Evolutionary conservation across 2,113 vertebrate species (phyloP), one percentile per base, ranked within the genome.

Genomic region (Datnioides undecimradiatus): DNA sequence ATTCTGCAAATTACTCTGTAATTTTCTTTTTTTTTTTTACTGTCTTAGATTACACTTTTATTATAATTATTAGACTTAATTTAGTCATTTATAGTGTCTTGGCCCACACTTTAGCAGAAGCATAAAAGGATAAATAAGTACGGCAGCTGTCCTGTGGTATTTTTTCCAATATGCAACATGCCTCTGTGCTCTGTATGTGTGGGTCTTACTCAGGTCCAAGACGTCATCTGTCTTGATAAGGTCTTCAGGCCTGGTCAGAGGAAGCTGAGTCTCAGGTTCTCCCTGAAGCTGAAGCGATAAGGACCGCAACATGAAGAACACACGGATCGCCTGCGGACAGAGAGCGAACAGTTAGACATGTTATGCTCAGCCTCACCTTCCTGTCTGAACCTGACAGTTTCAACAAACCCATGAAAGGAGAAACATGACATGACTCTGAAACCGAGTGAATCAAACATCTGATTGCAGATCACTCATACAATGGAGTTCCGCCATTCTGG

Each of bases 201-300:
- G 68, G 14, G 6, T 95, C 98, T 97, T 94, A 99, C 98, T 99
- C 89, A 99, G 95, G 88, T 99, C 98, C 8, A 99, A 95, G 67
- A 99, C 98, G 1, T 99, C 98, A 38, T 99, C 98, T 0, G 96
- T 97, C 82, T 98, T 99, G 87, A 99, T 99, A 9, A 99, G 95
- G 89, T 98, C 97, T 81, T 97, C 97, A 0, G 97, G 95, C 69
- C 98, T 94, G 0, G 97, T 99, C 76, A 99, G 94, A 0, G 98
- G 98, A 81, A 99, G 87, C 92, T 97, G 98, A 12, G 96, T 99
- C 91, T 99, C 98, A 0, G 93, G 97, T 83, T 99, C 97, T 8
- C 91, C 93, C 80, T 87, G 95, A 41, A 99, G 95, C 54, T 97
- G 96, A 58, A 99, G 95, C 0, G 97, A 99, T 49, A 99, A 89